Evolutionary conservation across 2,113 vertebrate species (phyloP).

Genomic region (Pungitius pungitius): DNA sequence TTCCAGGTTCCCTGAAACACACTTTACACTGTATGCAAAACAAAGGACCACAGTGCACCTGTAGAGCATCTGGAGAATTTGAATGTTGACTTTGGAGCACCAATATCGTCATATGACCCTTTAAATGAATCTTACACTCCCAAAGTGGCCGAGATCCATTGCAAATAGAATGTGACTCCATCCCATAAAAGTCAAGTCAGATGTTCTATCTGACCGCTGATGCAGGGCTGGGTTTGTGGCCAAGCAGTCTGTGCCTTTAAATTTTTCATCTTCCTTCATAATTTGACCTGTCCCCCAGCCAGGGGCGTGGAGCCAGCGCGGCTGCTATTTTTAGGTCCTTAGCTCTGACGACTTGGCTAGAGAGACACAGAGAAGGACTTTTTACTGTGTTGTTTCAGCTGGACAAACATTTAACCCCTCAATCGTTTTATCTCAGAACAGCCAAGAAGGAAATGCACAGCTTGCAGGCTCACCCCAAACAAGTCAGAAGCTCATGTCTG

Average conservation of each 20-base stretch:
- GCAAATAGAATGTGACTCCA: constrained; percentile 57
- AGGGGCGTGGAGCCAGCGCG: constrained; percentile 78
- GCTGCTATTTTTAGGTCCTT: constrained; percentile 80
- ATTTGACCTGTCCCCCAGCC: constrained; percentile 84
- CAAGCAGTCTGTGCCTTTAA: constrained; percentile 80
- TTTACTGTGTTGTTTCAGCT: constrained; percentile 81
- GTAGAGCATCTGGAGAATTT: not conserved
- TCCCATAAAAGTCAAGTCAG: constrained; percentile 68
- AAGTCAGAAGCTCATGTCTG: constrained; percentile 20
- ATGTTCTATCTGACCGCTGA: constrained; percentile 71
- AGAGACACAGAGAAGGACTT: constrained; percentile 75
- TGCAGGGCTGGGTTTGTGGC: constrained; percentile 70
- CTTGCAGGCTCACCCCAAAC: constrained; percentile 53
- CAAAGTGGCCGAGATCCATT: constrained; percentile 26
- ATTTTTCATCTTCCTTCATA: constrained; percentile 85
- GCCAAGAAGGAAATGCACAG: constrained; percentile 59
- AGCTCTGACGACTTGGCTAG: constrained; percentile 75
- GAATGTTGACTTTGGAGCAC: constrained; percentile 4
- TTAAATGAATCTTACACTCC: constrained; percentile 45
- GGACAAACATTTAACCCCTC: constrained; percentile 79
- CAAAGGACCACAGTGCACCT: constrained; percentile 12
- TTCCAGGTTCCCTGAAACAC: constrained; percentile 46
- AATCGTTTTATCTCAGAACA: constrained; percentile 62
- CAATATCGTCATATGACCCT: not conserved
- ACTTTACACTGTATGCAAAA: constrained; percentile 25